These are phyloP conservation scores for Malacosoma neustria DNA, from an alignment of 2,888 invertebrate genomes.

Conservation along the genomic window DNA sequence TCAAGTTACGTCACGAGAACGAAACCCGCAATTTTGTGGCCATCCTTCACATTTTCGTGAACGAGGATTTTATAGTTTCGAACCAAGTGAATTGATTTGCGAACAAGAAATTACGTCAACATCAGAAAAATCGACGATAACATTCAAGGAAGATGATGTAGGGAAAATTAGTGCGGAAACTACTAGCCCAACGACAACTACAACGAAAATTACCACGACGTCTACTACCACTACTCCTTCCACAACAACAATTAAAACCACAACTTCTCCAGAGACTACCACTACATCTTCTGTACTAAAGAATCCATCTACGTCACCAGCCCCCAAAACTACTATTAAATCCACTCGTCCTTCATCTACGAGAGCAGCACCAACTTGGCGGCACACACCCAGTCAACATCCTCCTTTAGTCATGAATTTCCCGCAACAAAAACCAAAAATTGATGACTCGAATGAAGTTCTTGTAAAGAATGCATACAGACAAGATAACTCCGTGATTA, in stretches of 20 bases:
- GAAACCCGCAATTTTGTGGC: slow-evolving; percentile 95
- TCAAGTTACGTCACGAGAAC: slow-evolving; percentile 93
- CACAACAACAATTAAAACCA: slow-evolving; percentile 17
- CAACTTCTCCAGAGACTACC: slow-evolving; percentile 15
- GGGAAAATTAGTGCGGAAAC: slow-evolving; percentile 35
- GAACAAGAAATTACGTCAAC: slow-evolving; percentile 50
- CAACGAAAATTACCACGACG: slow-evolving; percentile 31
- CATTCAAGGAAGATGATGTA: slow-evolving; percentile 22
- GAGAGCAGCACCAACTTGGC: slow-evolving; percentile 59
- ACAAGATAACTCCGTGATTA: slow-evolving; percentile 90
- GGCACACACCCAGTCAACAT: slow-evolving; percentile 73
- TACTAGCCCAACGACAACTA: slow-evolving; percentile 24
- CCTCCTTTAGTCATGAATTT: slow-evolving; percentile 84
- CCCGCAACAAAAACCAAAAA: slow-evolving; percentile 78
- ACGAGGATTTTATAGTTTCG: slow-evolving; percentile 90
- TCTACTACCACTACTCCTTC: slow-evolving; percentile 25
- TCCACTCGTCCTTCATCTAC: slow-evolving; percentile 44
- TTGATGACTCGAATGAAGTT: slow-evolving; percentile 83
- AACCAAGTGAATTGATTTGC: slow-evolving; percentile 83
- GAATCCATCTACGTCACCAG: slow-evolving; percentile 22
- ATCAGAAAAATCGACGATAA: slow-evolving; percentile 28
- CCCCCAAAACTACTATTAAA: slow-evolving; percentile 42
- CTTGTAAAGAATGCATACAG: slow-evolving; percentile 89
- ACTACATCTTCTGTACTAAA: slow-evolving; percentile 28
- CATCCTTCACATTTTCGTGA: slow-evolving; percentile 86